Conservation (phyloP, 2,113 vertebrate species). For the Cettia cetti region DNA sequence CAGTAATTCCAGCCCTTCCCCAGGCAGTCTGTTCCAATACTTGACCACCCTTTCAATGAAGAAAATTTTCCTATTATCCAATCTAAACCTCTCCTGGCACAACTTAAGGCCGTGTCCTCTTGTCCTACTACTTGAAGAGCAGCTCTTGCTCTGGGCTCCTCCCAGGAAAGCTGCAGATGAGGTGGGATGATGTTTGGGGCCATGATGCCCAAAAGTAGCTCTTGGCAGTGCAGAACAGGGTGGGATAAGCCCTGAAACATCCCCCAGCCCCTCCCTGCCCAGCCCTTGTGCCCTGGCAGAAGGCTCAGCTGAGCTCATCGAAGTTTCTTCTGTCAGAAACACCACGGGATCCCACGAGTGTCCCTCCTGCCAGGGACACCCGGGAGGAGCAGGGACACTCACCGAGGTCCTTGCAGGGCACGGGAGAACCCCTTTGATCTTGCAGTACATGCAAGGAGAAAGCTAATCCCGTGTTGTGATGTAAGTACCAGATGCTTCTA, state of each 20-base stretch:
- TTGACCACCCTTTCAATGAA: neutral
- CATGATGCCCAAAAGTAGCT: neutral
- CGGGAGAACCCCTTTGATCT: conserved; percentile 49
- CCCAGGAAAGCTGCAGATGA: neutral
- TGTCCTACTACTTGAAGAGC: neutral
- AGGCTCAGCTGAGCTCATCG: neutral
- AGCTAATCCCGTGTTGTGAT: conserved; percentile 63
- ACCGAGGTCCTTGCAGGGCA: neutral
- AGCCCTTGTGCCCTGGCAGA: neutral
- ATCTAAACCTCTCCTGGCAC: neutral
- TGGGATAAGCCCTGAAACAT: neutral
- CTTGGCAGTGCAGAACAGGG: neutral
- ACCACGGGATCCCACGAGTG: accelerated
- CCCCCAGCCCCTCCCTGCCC: neutral
- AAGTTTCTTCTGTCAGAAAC: neutral
- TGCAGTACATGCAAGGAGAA: neutral
- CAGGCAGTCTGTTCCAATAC: neutral
- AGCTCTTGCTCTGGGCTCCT: neutral
- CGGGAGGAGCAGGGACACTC: neutral
- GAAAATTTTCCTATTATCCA: neutral
- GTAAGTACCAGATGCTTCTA: conserved; percentile 61
- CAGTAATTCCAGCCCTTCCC: neutral
- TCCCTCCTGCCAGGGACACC: neutral
- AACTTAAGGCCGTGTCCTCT: neutral
- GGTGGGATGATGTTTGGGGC: neutral